Conservation (phyloP, 1,140 invertebrate species). For the Leptoteleia sp. region DNA sequence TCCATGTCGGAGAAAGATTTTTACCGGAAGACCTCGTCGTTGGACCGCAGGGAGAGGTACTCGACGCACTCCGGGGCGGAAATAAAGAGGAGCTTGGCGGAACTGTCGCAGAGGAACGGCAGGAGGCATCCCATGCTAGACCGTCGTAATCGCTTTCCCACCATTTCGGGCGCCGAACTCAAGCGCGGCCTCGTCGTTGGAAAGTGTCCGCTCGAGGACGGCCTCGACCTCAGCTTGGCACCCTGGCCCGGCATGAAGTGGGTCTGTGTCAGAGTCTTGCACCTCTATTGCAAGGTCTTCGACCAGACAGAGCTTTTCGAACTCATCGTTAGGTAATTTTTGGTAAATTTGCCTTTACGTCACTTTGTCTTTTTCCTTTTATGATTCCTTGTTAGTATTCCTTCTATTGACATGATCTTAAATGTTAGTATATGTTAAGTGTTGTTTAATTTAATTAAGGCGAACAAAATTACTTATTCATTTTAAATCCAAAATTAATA, state of each 20-base stretch:
- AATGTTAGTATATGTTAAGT: too few relatives aligned
- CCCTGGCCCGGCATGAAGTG: slow-evolving; percentile 90
- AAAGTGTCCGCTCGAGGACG: slow-evolving; percentile 77
- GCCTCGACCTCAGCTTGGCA: slow-evolving; percentile 78
- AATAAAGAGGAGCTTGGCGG: slow-evolving; percentile 71
- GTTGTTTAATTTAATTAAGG: too few relatives aligned
- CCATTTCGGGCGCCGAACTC: slow-evolving; percentile 77
- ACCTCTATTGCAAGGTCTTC: slow-evolving; percentile 92
- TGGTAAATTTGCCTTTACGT: neutral
- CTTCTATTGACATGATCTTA: too few relatives aligned
- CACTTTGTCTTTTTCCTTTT: too few relatives aligned
- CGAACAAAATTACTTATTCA: too few relatives aligned
- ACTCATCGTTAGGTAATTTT: slow-evolving; percentile 87
- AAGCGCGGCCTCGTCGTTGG: slow-evolving; percentile 72
- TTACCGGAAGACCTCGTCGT: slow-evolving; percentile 72
- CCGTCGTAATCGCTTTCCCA: slow-evolving; percentile 74
- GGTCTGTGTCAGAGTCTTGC: slow-evolving; percentile 89
- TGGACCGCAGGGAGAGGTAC: slow-evolving; percentile 76
- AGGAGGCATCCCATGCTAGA: slow-evolving; percentile 69
- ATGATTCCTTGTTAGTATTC: too few relatives aligned
- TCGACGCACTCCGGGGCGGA: slow-evolving; percentile 77
- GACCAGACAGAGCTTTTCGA: slow-evolving; percentile 89
- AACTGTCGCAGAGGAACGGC: slow-evolving; percentile 59
- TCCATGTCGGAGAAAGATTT: slow-evolving; percentile 77
- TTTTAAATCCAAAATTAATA: too few relatives aligned